Evolutionary conservation across 2,888 invertebrate genomes (phyloP).

Genomic region (Cantharis flavilabris): DNA sequence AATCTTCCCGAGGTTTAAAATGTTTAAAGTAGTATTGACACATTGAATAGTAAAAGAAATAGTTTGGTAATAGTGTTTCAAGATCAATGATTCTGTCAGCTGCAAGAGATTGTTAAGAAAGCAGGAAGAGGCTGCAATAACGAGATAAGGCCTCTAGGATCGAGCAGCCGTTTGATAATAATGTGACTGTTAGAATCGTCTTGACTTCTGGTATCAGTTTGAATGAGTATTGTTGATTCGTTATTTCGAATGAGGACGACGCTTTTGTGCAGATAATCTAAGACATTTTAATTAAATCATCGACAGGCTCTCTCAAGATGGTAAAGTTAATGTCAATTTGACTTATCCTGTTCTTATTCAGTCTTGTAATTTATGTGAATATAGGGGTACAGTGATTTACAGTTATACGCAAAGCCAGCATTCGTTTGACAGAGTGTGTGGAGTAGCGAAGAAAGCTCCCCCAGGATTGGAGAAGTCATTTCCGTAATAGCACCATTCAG

Average conservation of each 20-base stretch:
- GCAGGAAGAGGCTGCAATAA: constrained; percentile 30
- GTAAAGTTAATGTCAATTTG: constrained; percentile 15
- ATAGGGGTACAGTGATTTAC: constrained; percentile 17
- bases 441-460: constrained; percentile 23
- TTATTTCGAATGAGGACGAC: background rate
- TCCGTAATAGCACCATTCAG: constrained; percentile 27
- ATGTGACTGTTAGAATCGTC: constrained; percentile 26
- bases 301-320: constrained; percentile 9
- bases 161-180: constrained; percentile 10
- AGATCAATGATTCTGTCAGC: constrained; percentile 39
- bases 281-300: constrained; percentile 22
- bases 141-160: constrained; percentile 16
- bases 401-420: constrained; percentile 15
- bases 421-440: constrained; percentile 15
- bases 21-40: background rate
- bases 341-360: constrained; percentile 9
- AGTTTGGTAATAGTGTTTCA: constrained; percentile 26
- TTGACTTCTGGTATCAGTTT: constrained; percentile 25
- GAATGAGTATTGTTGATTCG: constrained; percentile 26
- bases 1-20: background rate
- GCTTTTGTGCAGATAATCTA: constrained; percentile 6
- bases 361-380: constrained; percentile 17
- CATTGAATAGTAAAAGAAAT: background rate
- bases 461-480: constrained; percentile 27
- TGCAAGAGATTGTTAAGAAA: constrained; percentile 35